Percentiles rank a stretch among this genome's conserved stretches.
These are phyloP conservation scores for Odontamblyopus rebecca DNA, from an alignment of 2,797 vertebrate species.

Conservation along the genomic window DNA sequence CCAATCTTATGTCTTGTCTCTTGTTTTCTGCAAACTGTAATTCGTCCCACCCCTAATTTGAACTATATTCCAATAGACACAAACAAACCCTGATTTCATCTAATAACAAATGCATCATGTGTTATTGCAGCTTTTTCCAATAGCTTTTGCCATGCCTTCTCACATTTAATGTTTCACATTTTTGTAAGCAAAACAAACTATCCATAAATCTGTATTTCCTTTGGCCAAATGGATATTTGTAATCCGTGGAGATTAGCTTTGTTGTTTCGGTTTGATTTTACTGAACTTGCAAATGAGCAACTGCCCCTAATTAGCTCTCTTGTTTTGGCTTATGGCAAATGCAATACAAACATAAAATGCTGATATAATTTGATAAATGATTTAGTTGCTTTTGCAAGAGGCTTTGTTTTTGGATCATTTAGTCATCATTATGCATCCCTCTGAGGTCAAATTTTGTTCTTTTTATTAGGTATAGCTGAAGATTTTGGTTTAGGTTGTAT, in stretches of 20 bases:
- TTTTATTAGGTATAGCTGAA: background rate
- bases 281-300: conserved; percentile 13
- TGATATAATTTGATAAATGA: background rate
- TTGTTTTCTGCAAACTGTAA: no score
- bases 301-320: conserved; percentile 14
- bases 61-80: background rate
- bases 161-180: conserved; percentile 47
- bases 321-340: conserved; percentile 10
- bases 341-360: conserved; percentile 1
- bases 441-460: no score
- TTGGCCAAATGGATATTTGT: conserved; percentile 1
- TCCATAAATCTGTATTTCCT: background rate
- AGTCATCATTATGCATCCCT: background rate
- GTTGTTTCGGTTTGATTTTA: conserved; percentile 1
- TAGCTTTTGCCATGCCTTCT: conserved; percentile 32
- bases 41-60: no score
- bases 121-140: background rate
- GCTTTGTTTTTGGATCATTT: conserved; percentile 9
- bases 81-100: background rate
- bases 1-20: no score
- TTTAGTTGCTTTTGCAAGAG: background rate
- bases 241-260: conserved; percentile 4
- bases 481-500: conserved; percentile 36
- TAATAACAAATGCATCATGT: background rate
- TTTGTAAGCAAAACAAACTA: background rate